Percentiles rank a stretch among this genome's conserved stretches.
phyloP scores from a whole-genome alignment of 1,140 invertebrate species.

The Sipha flava region DNA sequence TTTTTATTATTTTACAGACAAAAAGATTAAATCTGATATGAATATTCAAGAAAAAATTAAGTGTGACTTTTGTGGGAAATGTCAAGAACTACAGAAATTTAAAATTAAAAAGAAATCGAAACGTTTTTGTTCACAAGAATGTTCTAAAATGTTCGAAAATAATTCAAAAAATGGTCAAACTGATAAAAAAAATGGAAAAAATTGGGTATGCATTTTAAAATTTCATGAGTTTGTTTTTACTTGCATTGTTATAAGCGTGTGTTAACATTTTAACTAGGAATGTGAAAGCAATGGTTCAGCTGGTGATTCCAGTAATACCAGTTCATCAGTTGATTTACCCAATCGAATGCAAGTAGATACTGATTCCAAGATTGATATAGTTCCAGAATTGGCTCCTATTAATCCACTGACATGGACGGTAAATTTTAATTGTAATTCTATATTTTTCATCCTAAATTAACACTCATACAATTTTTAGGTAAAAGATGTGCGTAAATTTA shows the following conservation, averaged over 20 bases:
- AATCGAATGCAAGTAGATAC: conserved; percentile 39
- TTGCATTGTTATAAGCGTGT: background rate
- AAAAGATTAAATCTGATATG: conserved; percentile 9
- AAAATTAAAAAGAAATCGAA: conserved; percentile 31
- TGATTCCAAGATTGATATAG: conserved; percentile 42
- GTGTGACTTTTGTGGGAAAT: conserved; percentile 27
- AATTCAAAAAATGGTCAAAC: background rate
- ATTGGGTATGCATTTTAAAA: background rate
- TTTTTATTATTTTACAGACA: conserved; percentile 40
- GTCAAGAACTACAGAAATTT: conserved; percentile 2
- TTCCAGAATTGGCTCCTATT: conserved; percentile 45
- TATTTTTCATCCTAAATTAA: too few species aligned
- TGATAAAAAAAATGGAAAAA: conserved; percentile 9
- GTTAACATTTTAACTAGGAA: background rate
- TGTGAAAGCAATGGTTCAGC: conserved; percentile 26
- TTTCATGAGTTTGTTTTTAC: background rate
- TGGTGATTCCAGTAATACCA: conserved; percentile 31
- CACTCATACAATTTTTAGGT: too few species aligned
- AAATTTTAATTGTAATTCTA: conserved; percentile 44
- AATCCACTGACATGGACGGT: conserved; percentile 69
- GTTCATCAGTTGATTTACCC: conserved; percentile 40
- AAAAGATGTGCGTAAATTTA: conserved; percentile 41
- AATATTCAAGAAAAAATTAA: conserved; percentile 1
- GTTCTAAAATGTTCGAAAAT: conserved; percentile 22
- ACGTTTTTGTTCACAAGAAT: conserved; percentile 32